Evolutionary conservation across 2,888 invertebrate species (phyloP), one percentile per base, ranked within the genome.

Genomic region (Heteromyza rotundicornis): DNA sequence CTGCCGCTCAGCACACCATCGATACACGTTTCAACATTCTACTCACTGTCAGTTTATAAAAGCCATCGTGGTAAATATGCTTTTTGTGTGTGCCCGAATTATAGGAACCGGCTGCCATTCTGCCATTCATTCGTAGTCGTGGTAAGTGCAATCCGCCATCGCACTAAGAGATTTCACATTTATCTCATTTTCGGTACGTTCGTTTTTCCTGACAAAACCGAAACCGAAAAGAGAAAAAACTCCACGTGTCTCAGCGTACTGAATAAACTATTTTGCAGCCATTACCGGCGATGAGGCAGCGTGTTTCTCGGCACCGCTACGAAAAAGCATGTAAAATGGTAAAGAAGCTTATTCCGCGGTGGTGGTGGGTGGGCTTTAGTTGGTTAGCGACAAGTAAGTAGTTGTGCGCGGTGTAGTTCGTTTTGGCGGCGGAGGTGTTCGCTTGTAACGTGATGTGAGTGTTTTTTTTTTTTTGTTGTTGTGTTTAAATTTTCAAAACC

Each of bases 401-500:
- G 2, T n/a, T 40, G 40, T 2, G 2, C 3, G 10, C 40, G 5
- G 40, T 12, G 14, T 7, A 7, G 40, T n/a, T 40, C 40, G 40
- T 8, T n/a, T n/a, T 40, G 40, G 14, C n/a, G 10, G 10, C 40
- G 5, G 40, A 40, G 14, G 40, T n/a, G 40, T n/a, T 40, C 40
- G 40, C 14, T 7, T 8, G 40, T n/a, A 2, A 40, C 10, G 40
- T 40, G 40, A 40, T 14, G 20, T 19, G 47, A n/a, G 17, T 14
- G 47, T 47, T 47, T n/a, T n/a, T n/a, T n/a, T n/a, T n/a, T n/a
- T n/a, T n/a, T n/a, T n/a, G n/a, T n/a, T n/a, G n/a, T n/a, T 47
- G 17, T 50, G 57, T 32, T 57, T 57, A 50, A 49, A 57, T 50
- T 57, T 50, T 50, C n/a, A 50, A 47, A 57, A 50, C 50, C 50